These are phyloP conservation scores for Gopherus evgoodei DNA, from an alignment of 2,113 vertebrate genomes.

Conservation along the genomic window DNA sequence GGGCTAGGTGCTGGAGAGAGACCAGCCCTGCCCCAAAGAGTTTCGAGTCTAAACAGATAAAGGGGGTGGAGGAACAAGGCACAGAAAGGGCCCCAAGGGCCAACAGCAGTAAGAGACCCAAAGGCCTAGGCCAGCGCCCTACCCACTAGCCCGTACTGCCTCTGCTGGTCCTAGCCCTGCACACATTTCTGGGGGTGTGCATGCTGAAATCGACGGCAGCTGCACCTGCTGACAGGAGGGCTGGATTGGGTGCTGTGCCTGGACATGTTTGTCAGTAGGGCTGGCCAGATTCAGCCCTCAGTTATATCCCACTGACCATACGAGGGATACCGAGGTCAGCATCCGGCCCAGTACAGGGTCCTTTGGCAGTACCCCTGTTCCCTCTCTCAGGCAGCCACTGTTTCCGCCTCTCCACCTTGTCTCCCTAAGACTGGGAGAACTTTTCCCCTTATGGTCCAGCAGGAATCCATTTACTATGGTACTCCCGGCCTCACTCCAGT, in stretches of 20 bases:
- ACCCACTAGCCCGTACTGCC: neutral
- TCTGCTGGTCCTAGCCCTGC: too few relatives aligned
- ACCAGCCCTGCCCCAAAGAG: neutral
- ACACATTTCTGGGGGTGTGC: too few relatives aligned
- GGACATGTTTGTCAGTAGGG: neutral
- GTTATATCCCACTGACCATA: neutral
- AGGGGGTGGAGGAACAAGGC: neutral
- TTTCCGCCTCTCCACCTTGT: neutral
- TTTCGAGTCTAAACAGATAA: neutral
- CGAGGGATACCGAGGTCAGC: neutral
- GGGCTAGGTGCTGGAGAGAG: too few relatives aligned
- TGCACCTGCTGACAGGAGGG: neutral
- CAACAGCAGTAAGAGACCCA: neutral
- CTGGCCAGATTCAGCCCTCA: neutral
- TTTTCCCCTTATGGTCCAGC: neutral
- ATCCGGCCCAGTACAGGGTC: neutral
- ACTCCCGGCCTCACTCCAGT: neutral
- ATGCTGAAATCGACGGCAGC: neutral
- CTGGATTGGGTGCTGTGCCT: neutral
- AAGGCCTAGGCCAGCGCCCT: neutral
- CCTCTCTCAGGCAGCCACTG: neutral
- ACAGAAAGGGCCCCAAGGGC: too few relatives aligned
- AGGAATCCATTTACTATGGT: neutral
- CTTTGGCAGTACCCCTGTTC: neutral
- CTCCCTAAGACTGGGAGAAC: neutral